Base-by-base conservation (phyloP, 2,113 vertebrate species). In the Myxocyprinus asiaticus region DNA sequence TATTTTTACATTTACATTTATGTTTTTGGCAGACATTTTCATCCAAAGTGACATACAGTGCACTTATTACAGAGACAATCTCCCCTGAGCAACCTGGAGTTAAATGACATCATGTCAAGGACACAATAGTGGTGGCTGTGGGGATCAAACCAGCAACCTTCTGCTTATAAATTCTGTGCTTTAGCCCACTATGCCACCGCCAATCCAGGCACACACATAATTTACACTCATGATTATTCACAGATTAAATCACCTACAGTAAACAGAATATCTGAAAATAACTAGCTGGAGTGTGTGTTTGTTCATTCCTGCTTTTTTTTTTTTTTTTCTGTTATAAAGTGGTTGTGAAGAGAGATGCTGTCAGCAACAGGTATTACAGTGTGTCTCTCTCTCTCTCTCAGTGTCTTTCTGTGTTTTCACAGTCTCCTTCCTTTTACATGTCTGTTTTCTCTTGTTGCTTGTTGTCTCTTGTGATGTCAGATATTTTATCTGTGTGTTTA, bases 321-420 rank as follows among this genome's bases (percentile, higher is more conserved):
- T 33, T 47, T 14, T 80, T 51, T 72, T 22, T 78, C 76, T 76
- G 61, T 62, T 67, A 43, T 77, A 77, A 83, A 84, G 83, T 76
- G 72, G 58, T 47, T 63, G 83, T 70, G 76, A 79, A 68, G 83
- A 89, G 76, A 87, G 88, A 87, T 87, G 76, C 84, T 85, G 82
- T 89, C 89, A 89, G 81, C 80, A 73, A 58, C 80, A 81, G 73
- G 82, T 83, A 85, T 82, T 80, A 82, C 80, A 66, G 81, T 63
- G 67, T 73, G 71, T 33, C 22, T 33, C 47, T 74, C 76, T 33
- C 22, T 33, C 47, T 74, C 61, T n/a, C 6, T 8, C 45, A 53
- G n/a, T 15, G 43, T n/a, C 50, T 53, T 10, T 11, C 55, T 58
- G n/a, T 12, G 7, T n/a, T 7, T n/a, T 64, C 5, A 9, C 50